Evolutionary conservation across 35 echinoderm and acorn worm species (phyloP), one percentile per base, ranked within the genome.

Genomic region (Ophiothrix spiculata): DNA sequence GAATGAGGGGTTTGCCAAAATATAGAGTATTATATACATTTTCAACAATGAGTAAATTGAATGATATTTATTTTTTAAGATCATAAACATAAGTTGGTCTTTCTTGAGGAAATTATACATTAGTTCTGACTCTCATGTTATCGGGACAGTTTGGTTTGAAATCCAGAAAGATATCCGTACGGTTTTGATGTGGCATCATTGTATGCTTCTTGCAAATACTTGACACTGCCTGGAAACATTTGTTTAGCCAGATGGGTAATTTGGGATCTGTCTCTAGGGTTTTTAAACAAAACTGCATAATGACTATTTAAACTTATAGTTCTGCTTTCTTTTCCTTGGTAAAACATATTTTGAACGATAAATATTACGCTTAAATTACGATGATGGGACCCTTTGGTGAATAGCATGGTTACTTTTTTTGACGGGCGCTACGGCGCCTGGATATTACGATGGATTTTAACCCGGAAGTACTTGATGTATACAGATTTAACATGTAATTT

Each of bases 211-310:
- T 86, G 81, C 31, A 91, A 31, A 74, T 79, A 95, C 76, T 56
- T 73, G 17, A 45, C 75, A 33, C 82, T 80, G 33, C 89, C 85
- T 23, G 93, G 93, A 39, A 81, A 88, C 40, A 91, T 69, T 88
- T 95, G 93, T 79, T 82, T 77, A 39, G 87, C 92, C 32, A 94
- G 41, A 77, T 94, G 82, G 8, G 19, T 35, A 39, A 85, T 81
- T n/a, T 87, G 88, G 35, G 90, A 84, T 84, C 64, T 75, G 86
- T 95, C 93, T 56, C 93, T 81, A 21, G 80, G 81, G 37, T 91
- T 95, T 85, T 95, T 95, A 79, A 95, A 95, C 15, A 95, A 64
- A 13, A 86, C 77, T 45, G 86, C 74, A 64, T 95, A 95, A 41
- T 95, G 88, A 0, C 64, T n/a, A 75, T 95, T 95, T 29, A 95